These are phyloP conservation scores for Erebia ligea DNA, from an alignment of 2,888 invertebrate genomes.

Conservation along the genomic window DNA sequence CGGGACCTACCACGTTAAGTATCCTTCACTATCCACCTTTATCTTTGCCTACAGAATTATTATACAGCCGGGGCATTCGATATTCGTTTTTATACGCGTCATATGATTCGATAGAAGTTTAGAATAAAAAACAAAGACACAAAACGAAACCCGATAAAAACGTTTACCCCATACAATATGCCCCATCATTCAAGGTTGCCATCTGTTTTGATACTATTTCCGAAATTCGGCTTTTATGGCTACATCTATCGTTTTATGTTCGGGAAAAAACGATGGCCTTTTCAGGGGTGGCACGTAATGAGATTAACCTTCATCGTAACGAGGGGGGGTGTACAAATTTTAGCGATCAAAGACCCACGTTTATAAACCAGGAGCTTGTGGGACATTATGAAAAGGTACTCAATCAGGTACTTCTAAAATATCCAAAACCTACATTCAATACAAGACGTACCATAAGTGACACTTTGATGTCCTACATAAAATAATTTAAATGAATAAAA, in stretches of 20 bases:
- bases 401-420: too few relatives aligned
- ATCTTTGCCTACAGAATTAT: too few relatives aligned
- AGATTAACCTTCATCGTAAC: conserved; percentile 43
- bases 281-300: conserved; percentile 36
- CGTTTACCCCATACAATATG: conserved; percentile 8
- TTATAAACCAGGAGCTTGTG: neutral
- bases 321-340: conserved; percentile 41
- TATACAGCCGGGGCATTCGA: too few relatives aligned
- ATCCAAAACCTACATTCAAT: too few relatives aligned
- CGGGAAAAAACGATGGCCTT: conserved; percentile 43
- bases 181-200: conserved; percentile 39
- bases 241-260: conserved; percentile 42
- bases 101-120: too few relatives aligned
- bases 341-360: conserved; percentile 35
- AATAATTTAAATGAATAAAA: too few relatives aligned
- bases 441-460: too few relatives aligned
- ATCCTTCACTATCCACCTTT: too few relatives aligned
- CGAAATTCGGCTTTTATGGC: conserved; percentile 53
- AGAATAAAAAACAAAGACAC: too few relatives aligned
- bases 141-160: neutral
- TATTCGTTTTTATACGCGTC: too few relatives aligned
- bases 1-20: too few relatives aligned
- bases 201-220: conserved; percentile 61
- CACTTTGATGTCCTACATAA: too few relatives aligned
- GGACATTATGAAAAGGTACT: neutral